These are phyloP conservation scores for Cataglyphis hispanica DNA, from an alignment of 1,140 invertebrate species.

Conservation along the genomic window DNA sequence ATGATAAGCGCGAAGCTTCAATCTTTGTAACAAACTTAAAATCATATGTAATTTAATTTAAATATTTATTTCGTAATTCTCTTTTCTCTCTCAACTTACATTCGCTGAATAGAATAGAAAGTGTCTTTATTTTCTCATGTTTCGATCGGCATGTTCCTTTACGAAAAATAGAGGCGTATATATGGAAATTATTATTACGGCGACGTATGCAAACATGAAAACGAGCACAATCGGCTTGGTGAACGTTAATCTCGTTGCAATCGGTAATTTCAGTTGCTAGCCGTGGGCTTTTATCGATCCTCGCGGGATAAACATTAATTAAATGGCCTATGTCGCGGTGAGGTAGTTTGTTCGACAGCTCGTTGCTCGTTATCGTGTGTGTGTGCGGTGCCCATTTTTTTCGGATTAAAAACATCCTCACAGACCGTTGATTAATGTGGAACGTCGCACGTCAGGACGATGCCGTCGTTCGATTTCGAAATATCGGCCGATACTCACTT, in stretches of 20 bases:
- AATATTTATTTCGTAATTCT: neutral
- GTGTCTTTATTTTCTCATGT: neutral
- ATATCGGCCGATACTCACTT: slow-evolving; percentile 6
- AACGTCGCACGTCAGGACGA: slow-evolving; percentile 4
- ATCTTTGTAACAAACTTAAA: neutral
- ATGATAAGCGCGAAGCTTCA: neutral
- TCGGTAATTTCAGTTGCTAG: neutral
- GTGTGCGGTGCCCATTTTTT: neutral
- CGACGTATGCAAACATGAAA: slow-evolving; percentile 13
- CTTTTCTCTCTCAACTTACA: neutral
- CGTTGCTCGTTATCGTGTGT: neutral
- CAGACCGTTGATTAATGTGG: slow-evolving; percentile 43
- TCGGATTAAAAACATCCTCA: slow-evolving; percentile 33
- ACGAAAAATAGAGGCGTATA: neutral
- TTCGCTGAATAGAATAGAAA: neutral
- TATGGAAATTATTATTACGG: neutral
- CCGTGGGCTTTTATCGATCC: slow-evolving; percentile 21
- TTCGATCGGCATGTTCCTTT: neutral
- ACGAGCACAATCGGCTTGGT: neutral
- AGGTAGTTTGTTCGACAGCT: neutral
- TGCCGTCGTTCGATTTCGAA: slow-evolving; percentile 7
- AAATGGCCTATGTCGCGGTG: slow-evolving; percentile 9
- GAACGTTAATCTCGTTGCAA: slow-evolving; percentile 25
- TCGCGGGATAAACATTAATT: slow-evolving; percentile 16
- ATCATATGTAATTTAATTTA: neutral